Conservation (phyloP, 2,797 vertebrate species). For the Distichodus sexfasciatus region DNA sequence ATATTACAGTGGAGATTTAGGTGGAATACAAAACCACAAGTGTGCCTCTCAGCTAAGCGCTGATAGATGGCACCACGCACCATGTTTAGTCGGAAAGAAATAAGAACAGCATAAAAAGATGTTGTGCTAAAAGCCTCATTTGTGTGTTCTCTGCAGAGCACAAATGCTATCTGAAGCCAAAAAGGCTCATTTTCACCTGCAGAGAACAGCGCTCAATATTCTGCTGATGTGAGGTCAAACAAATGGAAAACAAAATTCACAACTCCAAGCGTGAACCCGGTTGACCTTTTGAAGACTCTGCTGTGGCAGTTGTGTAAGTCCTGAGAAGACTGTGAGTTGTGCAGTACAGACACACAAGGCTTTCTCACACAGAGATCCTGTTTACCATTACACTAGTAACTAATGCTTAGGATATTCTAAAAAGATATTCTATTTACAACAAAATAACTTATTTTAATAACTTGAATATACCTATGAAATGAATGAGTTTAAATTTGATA, state of each 20-base stretch:
- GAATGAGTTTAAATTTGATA: too few species aligned
- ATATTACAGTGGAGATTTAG: slow-evolving; percentile 19
- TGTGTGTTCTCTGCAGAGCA: slow-evolving; percentile 3
- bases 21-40: slow-evolving; percentile 14
- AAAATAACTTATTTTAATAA: too few species aligned
- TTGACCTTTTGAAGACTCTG: slow-evolving; percentile 8
- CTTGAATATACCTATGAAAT: too few species aligned
- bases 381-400: too few species aligned
- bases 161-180: slow-evolving; percentile 22
- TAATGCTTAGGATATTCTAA: too few species aligned
- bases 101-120: slow-evolving; percentile 12
- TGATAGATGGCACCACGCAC: slow-evolving; percentile 25
- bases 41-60: slow-evolving; percentile 22
- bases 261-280: slow-evolving; percentile 16
- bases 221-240: slow-evolving; percentile 25
- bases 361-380: slow-evolving; percentile 12
- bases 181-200: slow-evolving; percentile 34
- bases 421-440: too few species aligned
- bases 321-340: slow-evolving; percentile 1
- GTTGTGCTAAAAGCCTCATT: slow-evolving; percentile 29
- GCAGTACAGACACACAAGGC: slow-evolving; percentile 11
- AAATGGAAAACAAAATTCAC: slow-evolving; percentile 22
- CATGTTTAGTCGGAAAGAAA: neutral
- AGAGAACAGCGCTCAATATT: slow-evolving; percentile 30
- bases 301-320: neutral